Evolutionary conservation across 2,797 vertebrate species (phyloP).

Genomic region (Avahi laniger): DNA sequence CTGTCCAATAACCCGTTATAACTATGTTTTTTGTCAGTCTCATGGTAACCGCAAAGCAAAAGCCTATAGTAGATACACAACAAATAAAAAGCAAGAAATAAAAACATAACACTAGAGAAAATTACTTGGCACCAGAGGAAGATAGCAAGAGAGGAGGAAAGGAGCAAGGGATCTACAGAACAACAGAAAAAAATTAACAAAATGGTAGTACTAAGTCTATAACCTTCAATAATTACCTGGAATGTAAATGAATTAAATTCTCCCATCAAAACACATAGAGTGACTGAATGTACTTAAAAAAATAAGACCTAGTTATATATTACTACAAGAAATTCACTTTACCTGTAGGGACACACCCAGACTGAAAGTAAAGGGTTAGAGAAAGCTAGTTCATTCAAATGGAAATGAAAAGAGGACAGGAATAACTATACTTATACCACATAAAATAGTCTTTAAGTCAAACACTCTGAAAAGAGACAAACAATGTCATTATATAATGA

Average conservation of each 20-base stretch:
- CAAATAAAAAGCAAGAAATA: neutral
- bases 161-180: neutral
- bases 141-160: neutral
- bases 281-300: neutral
- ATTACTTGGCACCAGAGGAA: neutral
- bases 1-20: neutral
- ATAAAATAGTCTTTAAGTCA: neutral
- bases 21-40: neutral
- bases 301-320: neutral
- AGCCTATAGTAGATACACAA: neutral
- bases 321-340: neutral
- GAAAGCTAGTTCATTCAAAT: neutral
- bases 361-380: neutral
- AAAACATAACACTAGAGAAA: neutral
- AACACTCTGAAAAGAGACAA: neutral
- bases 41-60: neutral
- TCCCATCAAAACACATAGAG: neutral
- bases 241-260: neutral
- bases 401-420: neutral
- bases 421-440: neutral
- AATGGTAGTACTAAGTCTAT: neutral
- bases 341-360: neutral
- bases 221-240: neutral
- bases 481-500: neutral
- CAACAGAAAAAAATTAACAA: neutral